A percentile compares a stretch with the other conserved stretches of the same genome.
Conservation (phyloP, 2,113 vertebrate species). For the Furnarius figulus region DNA sequence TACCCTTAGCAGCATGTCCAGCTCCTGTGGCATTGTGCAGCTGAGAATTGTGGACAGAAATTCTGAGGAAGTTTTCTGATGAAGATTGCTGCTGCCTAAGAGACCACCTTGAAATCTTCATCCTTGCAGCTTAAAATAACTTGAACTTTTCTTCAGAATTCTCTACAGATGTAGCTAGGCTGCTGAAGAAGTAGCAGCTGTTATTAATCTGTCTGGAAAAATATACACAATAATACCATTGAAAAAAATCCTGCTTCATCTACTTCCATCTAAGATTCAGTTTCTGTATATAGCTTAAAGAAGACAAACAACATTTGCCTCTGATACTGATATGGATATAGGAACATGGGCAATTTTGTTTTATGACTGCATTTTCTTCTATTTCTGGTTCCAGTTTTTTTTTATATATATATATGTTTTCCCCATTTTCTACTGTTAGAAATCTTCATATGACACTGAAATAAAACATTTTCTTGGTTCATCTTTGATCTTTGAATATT, state of each 20-base stretch:
- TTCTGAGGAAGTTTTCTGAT: neutral
- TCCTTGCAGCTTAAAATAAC: neutral
- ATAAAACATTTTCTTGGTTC: neutral
- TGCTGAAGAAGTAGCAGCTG: neutral
- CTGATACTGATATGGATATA: neutral
- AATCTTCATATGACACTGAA: neutral
- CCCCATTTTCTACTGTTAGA: neutral
- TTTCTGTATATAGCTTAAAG: neutral
- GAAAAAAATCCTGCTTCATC: neutral
- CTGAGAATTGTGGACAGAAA: neutral
- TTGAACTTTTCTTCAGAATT: neutral
- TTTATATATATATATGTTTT: neutral
- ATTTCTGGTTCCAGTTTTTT: neutral
- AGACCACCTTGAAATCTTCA: neutral
- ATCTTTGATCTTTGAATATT: neutral
- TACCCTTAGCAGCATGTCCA: neutral
- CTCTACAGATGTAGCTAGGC: neutral
- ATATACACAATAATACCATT: neutral
- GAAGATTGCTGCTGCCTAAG: neutral
- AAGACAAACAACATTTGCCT: neutral
- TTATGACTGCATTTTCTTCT: neutral
- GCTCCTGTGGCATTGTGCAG: neutral
- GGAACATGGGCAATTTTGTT: neutral
- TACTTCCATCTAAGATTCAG: neutral
- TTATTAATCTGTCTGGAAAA: slow-evolving; percentile 9